Evolutionary conservation across 2,113 vertebrate genomes (phyloP).

Genomic region (Odocoileus hemionus): DNA sequence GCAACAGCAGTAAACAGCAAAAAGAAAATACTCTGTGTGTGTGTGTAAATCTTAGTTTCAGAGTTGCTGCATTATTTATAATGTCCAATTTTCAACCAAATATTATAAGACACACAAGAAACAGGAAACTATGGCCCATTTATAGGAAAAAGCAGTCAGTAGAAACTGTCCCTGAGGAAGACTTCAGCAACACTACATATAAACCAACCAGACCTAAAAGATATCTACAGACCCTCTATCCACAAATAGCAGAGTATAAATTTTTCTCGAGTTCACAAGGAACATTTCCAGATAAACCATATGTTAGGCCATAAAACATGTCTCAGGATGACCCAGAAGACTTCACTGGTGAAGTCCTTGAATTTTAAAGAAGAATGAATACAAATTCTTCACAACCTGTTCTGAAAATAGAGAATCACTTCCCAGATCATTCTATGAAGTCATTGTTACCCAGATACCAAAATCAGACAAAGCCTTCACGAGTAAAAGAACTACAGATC

Average conservation of each 20-base stretch:
- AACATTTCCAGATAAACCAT: slow-evolving; percentile 11
- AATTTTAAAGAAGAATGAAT: slow-evolving; percentile 16
- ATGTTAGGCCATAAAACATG: slow-evolving; percentile 20
- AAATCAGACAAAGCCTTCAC: not conserved
- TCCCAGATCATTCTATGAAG: not conserved
- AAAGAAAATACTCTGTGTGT: not conserved
- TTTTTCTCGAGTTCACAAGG: not conserved
- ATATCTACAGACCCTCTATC: not conserved
- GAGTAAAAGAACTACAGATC: not conserved
- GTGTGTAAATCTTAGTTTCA: not conserved
- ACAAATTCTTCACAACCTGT: not conserved
- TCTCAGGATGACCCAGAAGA: not conserved
- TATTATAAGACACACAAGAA: not conserved
- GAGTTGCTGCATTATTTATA: not conserved
- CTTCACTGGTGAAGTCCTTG: slow-evolving; percentile 16
- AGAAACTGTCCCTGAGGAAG: not conserved
- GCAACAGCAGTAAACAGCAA: not conserved
- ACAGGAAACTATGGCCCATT: not conserved
- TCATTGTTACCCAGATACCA: not conserved
- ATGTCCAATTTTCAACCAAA: not conserved
- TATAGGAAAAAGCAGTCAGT: not conserved
- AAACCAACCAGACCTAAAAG: not conserved
- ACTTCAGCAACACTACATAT: not conserved
- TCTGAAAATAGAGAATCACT: not conserved
- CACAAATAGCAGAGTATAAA: not conserved